These are phyloP conservation scores for Anagyrus pseudococci DNA, from an alignment of 2,888 invertebrate species.

Conservation along the genomic window DNA sequence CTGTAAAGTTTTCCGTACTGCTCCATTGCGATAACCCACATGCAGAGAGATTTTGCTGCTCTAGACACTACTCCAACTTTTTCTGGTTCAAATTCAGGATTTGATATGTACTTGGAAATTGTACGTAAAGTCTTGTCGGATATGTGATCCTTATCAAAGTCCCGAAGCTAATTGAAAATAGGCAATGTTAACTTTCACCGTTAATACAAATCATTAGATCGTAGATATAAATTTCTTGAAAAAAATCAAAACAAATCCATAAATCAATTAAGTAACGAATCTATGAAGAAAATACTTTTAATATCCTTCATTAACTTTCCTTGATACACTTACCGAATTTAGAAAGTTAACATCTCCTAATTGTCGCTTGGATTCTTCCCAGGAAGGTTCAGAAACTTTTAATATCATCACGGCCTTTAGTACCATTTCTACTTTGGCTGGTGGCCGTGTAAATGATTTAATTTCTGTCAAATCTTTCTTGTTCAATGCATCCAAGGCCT, in stretches of 20 bases:
- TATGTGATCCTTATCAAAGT: constrained; percentile 90
- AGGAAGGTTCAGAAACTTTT: constrained; percentile 78
- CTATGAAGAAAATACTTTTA: too few species aligned
- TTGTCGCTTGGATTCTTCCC: constrained; percentile 87
- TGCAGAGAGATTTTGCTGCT: constrained; percentile 86
- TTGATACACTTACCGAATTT: constrained; percentile 68
- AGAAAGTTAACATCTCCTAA: constrained; percentile 83
- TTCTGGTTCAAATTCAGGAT: constrained; percentile 86
- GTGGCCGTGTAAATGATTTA: constrained; percentile 87
- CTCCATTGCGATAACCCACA: constrained; percentile 92
- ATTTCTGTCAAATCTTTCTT: constrained; percentile 90
- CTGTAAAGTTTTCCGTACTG: constrained; percentile 88
- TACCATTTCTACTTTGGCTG: constrained; percentile 86
- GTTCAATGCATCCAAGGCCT: constrained; percentile 80
- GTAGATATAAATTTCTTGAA: not conserved
- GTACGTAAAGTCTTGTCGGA: constrained; percentile 81
- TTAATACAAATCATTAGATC: constrained; percentile 22
- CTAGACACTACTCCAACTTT: constrained; percentile 84
- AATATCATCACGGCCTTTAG: constrained; percentile 90
- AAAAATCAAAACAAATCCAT: constrained; percentile 17
- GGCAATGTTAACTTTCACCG: too few species aligned
- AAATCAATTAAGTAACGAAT: constrained; percentile 9
- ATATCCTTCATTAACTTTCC: too few species aligned
- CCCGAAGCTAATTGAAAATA: constrained; percentile 75
- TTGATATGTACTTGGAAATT: constrained; percentile 78